Percentiles rank a stretch among this genome's conserved stretches.
phyloP scores from a whole-genome alignment of 2,113 vertebrate species.

The Proteles cristata region DNA sequence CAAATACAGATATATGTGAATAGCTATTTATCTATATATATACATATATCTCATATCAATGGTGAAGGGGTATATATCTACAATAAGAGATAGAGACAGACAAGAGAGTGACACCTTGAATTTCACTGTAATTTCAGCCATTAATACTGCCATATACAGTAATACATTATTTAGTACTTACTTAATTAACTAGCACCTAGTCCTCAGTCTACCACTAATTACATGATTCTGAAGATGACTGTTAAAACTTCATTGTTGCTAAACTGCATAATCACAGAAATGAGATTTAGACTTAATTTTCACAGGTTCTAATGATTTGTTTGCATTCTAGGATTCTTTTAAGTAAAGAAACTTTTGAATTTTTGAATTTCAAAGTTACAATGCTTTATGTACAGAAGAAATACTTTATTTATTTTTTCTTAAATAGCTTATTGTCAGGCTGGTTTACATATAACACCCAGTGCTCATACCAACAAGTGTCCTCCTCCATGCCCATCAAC shows the following conservation, averaged over 20 bases:
- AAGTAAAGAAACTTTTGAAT: background rate
- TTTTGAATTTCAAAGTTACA: background rate
- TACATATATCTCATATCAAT: background rate
- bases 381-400: background rate
- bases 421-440: no score
- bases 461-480: no score
- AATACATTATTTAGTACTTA: conserved; percentile 8
- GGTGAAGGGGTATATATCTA: background rate
- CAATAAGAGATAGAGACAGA: background rate
- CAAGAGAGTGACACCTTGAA: background rate
- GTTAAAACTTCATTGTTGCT: background rate
- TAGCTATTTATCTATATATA: background rate
- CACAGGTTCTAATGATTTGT: conserved; percentile 32
- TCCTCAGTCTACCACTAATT: background rate
- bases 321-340: background rate
- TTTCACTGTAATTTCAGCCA: background rate
- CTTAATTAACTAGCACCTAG: background rate
- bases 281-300: conserved; percentile 24
- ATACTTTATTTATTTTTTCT: background rate
- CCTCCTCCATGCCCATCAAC: no score
- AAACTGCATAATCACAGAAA: background rate
- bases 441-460: no score
- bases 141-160: background rate
- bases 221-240: conserved; percentile 3
- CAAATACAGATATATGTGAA: background rate